These are phyloP conservation scores for Orientallactaga sibirica DNA, from an alignment of 2,797 vertebrate genomes.

Conservation along the genomic window DNA sequence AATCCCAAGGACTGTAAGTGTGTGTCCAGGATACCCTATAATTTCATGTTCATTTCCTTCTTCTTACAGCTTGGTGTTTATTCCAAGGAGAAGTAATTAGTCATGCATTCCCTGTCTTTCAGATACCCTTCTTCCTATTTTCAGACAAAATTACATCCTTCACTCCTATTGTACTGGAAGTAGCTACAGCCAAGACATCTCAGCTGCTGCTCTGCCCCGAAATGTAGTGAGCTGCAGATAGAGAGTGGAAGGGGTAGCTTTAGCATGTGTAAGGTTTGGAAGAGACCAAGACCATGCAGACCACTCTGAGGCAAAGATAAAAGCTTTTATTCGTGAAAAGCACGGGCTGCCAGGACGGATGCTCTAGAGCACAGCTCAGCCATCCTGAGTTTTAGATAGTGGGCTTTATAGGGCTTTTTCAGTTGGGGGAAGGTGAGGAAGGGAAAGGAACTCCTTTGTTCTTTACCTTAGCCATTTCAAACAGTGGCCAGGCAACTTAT, in stretches of 20 bases:
- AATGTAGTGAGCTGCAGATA: fast-evolving
- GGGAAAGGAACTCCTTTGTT: too few species aligned
- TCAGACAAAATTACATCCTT: not conserved
- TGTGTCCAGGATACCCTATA: not conserved
- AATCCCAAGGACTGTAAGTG: not conserved
- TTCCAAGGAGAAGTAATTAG: not conserved
- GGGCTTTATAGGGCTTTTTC: too few species aligned
- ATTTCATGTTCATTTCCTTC: not conserved
- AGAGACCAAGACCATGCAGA: too few species aligned
- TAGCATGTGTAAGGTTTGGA: too few species aligned
- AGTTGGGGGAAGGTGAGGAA: too few species aligned
- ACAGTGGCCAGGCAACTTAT: too few species aligned
- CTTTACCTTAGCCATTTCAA: too few species aligned
- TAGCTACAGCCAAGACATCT: not conserved
- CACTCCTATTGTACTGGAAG: not conserved
- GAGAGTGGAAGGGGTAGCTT: not conserved
- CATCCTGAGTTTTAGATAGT: too few species aligned
- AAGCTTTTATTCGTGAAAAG: too few species aligned
- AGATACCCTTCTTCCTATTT: not conserved
- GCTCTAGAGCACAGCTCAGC: too few species aligned
- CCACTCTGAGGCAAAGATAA: too few species aligned
- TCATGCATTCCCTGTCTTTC: not conserved
- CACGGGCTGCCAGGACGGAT: too few species aligned
- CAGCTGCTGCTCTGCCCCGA: not conserved
- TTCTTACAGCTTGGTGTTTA: not conserved